These are phyloP conservation scores for Pocota personata DNA, from an alignment of 2,888 invertebrate species.

Conservation along the genomic window DNA sequence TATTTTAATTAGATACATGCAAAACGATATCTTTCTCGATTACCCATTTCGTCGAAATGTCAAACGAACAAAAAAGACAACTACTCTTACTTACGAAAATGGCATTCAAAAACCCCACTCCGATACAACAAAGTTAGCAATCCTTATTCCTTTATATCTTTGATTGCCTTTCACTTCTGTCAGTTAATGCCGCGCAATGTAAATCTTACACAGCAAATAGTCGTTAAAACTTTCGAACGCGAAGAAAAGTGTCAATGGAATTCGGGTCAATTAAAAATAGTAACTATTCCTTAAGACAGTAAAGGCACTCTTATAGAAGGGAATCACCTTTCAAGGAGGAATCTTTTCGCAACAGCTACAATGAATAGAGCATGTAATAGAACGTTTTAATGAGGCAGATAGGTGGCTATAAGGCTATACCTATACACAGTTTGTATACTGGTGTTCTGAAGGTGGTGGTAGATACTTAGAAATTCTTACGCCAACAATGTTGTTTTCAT, in stretches of 20 bases:
- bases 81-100: background rate
- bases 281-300: slow-evolving; percentile 28
- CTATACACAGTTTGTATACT: background rate
- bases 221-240: slow-evolving; percentile 58
- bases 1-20: too few relatives aligned
- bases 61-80: background rate
- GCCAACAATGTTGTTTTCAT: slow-evolving; percentile 62
- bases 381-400: slow-evolving; percentile 62
- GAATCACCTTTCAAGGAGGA: slow-evolving; percentile 26
- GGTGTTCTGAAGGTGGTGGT: background rate
- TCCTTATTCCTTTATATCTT: background rate
- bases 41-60: too few relatives aligned
- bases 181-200: slow-evolving; percentile 40
- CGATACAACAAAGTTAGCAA: slow-evolving; percentile 26
- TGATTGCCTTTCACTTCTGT: slow-evolving; percentile 46
- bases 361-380: slow-evolving; percentile 41
- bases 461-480: slow-evolving; percentile 23
- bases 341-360: slow-evolving; percentile 15
- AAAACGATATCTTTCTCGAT: too few relatives aligned
- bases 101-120: slow-evolving; percentile 4
- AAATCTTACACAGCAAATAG: slow-evolving; percentile 48
- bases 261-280: slow-evolving; percentile 63
- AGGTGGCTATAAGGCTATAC: slow-evolving; percentile 18
- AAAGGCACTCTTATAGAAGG: slow-evolving; percentile 10
- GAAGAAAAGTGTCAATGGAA: slow-evolving; percentile 35